A percentile compares a stretch with the other conserved stretches of the same genome.
Evolutionary conservation across 2,888 invertebrate genomes (phyloP).

Genomic region (Rhamnusium bicolor): DNA sequence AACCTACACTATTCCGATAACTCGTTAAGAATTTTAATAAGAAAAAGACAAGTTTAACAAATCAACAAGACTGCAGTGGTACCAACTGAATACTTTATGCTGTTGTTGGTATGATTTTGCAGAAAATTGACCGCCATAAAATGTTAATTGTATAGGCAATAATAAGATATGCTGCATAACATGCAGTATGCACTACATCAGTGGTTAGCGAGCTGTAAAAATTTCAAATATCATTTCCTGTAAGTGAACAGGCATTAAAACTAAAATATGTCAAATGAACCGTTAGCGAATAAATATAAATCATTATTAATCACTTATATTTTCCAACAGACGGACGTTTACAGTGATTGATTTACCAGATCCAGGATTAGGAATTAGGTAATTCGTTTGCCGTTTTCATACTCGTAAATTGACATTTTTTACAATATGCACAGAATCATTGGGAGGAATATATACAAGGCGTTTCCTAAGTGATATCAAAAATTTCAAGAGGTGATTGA

Average conservation of each 20-base stretch:
- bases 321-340: background rate
- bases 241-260: background rate
- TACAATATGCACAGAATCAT: too few relatives aligned
- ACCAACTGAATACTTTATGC: slow-evolving; percentile 8
- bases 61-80: background rate
- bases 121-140: slow-evolving; percentile 12
- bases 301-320: background rate
- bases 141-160: slow-evolving; percentile 15
- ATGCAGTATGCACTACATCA: background rate
- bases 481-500: too few relatives aligned
- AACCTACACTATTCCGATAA: slow-evolving; percentile 25
- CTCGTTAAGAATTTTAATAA: slow-evolving; percentile 33
- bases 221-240: background rate
- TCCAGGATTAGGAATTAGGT: background rate
- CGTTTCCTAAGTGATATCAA: too few relatives aligned
- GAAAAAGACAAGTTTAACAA: slow-evolving; percentile 16
- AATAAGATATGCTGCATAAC: slow-evolving; percentile 4
- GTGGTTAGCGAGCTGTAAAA: background rate
- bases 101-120: slow-evolving; percentile 9
- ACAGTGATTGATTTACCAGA: background rate
- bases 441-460: too few relatives aligned
- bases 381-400: too few relatives aligned
- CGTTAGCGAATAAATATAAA: background rate
- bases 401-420: too few relatives aligned
- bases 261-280: background rate